A percentile compares a stretch with the other conserved stretches of the same genome.
Evolutionary conservation across 2,113 vertebrate genomes (phyloP).

Genomic region (Notothenia coriiceps): DNA sequence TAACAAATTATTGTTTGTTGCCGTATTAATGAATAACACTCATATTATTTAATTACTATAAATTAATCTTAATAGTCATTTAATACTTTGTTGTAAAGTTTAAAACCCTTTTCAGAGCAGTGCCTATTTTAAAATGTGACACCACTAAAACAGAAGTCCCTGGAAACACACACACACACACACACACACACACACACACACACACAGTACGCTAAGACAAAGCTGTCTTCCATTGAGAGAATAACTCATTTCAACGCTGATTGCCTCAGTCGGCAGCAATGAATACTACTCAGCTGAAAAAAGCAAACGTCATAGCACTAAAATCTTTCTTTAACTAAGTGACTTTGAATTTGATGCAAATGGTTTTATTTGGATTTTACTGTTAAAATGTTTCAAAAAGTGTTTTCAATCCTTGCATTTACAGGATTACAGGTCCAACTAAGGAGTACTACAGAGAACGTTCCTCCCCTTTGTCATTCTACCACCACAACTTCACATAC

Average conservation of each 20-base stretch:
- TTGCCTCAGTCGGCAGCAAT: constrained; percentile 45
- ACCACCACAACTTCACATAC: background rate
- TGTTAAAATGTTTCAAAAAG: too few species aligned
- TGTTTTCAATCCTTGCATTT: background rate
- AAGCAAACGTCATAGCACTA: constrained; percentile 23
- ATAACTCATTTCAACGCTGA: constrained; percentile 48
- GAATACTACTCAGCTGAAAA: constrained; percentile 50
- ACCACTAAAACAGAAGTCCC: constrained; percentile 33
- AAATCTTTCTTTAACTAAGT: too few species aligned
- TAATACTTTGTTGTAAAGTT: constrained; percentile 3
- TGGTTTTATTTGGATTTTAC: too few species aligned
- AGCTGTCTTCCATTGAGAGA: constrained; percentile 54
- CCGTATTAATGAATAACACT: background rate
- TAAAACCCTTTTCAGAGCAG: constrained; percentile 16
- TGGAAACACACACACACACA: background rate
- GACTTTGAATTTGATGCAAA: too few species aligned
- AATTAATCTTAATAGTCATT: constrained; percentile 15
- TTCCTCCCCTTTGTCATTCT: background rate
- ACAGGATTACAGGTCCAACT: background rate
- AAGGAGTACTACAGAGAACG: background rate
- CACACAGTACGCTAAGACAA: constrained; percentile 21
- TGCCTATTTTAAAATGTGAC: constrained; percentile 37
- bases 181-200: constrained; percentile 1
- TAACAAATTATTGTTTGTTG: too few species aligned
- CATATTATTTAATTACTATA: background rate